Evolutionary conservation across 2,888 invertebrate genomes (phyloP).

Genomic region (Amphimallon solstitiale): DNA sequence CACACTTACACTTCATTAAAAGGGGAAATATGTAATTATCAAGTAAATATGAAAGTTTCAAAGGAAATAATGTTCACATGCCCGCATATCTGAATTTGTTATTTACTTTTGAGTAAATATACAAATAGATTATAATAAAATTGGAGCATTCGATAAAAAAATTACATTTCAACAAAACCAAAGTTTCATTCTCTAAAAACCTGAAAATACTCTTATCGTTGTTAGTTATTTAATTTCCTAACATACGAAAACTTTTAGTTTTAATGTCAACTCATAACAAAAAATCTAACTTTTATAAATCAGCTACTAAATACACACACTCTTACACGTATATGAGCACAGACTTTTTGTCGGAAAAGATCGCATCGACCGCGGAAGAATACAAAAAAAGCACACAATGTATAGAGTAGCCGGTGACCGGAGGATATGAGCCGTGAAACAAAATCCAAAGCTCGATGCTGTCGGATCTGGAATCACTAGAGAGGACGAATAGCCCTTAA

Average conservation of each 20-base stretch:
- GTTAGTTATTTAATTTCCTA: not conserved
- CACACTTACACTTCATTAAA: no score
- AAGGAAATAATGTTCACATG: no score
- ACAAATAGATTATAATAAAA: no score
- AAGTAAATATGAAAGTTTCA: no score
- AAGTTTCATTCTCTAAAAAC: not conserved
- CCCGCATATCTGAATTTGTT: no score
- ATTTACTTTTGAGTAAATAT: no score
- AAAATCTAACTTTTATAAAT: conserved; percentile 19
- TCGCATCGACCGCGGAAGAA: conserved; percentile 3
- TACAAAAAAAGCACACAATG: conserved; percentile 4
- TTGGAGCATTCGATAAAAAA: not conserved
- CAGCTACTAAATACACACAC: conserved; percentile 10
- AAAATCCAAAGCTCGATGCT: conserved; percentile 40
- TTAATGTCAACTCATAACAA: conserved; percentile 12
- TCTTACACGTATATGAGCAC: conserved; percentile 1
- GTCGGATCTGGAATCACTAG: conserved; percentile 1
- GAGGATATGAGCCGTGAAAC: conserved; percentile 48
- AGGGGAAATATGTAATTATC: no score
- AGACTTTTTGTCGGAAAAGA: not conserved
- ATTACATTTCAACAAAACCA: not conserved
- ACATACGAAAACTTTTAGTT: conserved; percentile 3
- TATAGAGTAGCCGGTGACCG: conserved; percentile 39
- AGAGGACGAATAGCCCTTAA: not conserved
- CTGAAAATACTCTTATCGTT: not conserved